Percentiles rank a stretch among this genome's conserved stretches.
Conservation (phyloP, 1,140 invertebrate genomes). For the Popillia japonica region DNA sequence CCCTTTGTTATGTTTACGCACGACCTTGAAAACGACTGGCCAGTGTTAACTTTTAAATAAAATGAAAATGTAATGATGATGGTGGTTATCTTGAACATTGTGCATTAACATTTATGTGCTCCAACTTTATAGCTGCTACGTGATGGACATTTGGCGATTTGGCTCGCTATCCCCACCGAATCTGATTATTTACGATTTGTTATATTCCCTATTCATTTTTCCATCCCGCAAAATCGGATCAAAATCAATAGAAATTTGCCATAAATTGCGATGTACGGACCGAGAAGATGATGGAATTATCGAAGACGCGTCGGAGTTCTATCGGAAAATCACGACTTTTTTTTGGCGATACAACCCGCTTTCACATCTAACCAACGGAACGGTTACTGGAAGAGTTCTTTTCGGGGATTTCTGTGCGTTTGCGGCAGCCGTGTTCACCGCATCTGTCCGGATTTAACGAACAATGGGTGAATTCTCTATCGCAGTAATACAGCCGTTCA, state of each 20-base stretch:
- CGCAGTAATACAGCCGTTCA: not conserved
- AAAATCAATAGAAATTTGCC: constrained; percentile 1
- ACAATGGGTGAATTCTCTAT: not conserved
- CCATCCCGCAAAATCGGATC: not conserved
- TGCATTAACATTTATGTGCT: too few relatives aligned
- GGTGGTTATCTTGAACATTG: too few relatives aligned
- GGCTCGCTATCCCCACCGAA: too few relatives aligned
- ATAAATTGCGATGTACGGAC: not conserved
- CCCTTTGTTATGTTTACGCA: too few relatives aligned
- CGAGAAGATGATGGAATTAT: not conserved
- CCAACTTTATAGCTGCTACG: too few relatives aligned
- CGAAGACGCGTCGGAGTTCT: not conserved
- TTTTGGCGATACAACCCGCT: not conserved
- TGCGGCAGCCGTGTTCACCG: not conserved
- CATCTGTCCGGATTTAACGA: not conserved
- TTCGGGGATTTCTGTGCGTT: not conserved
- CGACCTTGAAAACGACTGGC: too few relatives aligned
- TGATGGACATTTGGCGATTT: too few relatives aligned
- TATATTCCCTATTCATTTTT: not conserved
- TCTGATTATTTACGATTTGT: too few relatives aligned
- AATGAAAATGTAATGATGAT: too few relatives aligned
- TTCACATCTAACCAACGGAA: not conserved
- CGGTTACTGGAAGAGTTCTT: not conserved
- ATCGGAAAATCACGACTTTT: not conserved
- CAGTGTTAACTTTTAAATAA: too few relatives aligned